Percentiles rank a stretch among this genome's conserved stretches.
These are phyloP conservation scores for Dissostichus mawsoni DNA, from an alignment of 2,113 vertebrate species.

Conservation along the genomic window DNA sequence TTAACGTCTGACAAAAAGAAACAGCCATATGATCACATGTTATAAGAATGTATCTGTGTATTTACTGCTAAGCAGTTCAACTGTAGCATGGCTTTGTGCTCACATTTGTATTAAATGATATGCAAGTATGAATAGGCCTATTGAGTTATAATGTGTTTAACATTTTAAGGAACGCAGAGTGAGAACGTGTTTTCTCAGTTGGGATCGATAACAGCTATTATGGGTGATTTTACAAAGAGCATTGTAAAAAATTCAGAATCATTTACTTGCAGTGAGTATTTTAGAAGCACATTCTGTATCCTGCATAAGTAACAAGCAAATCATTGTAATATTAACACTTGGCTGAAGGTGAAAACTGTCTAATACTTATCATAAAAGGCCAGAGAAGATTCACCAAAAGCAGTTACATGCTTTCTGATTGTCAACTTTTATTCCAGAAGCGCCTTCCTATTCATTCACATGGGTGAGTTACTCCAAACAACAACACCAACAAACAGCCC, in stretches of 20 bases:
- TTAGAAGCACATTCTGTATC: background rate
- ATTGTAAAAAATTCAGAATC: background rate
- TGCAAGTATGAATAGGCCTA: background rate
- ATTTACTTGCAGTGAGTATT: background rate
- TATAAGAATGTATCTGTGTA: background rate
- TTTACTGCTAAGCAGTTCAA: background rate
- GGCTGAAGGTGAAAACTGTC: background rate
- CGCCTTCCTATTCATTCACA: background rate
- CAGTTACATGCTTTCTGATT: background rate
- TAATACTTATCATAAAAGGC: background rate
- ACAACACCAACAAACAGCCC: background rate
- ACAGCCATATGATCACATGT: slow-evolving; percentile 4
- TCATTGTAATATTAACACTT: background rate
- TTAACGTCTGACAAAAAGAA: background rate
- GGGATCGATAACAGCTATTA: background rate
- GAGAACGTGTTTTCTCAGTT: background rate
- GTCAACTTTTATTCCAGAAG: background rate
- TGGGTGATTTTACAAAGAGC: background rate
- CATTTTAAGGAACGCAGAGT: background rate
- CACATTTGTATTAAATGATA: background rate
- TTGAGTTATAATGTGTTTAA: background rate
- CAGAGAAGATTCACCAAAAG: background rate
- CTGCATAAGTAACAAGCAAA: background rate
- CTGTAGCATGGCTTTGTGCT: background rate
- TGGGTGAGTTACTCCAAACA: background rate